Evolutionary conservation across 2,888 invertebrate genomes (phyloP).

Genomic region (Gari tellinella): DNA sequence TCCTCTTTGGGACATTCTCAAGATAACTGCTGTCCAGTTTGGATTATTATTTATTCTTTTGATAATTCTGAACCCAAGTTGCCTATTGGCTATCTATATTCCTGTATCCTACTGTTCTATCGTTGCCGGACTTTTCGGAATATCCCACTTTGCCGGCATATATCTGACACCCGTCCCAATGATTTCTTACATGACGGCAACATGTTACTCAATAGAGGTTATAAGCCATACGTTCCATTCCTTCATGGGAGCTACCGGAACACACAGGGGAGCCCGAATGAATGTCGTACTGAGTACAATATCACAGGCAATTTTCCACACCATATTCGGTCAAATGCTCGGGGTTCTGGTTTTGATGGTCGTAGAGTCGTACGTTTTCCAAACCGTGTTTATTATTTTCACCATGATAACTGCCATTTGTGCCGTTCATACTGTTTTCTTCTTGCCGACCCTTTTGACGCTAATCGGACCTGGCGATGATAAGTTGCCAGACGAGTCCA

Average conservation of each 20-base stretch:
- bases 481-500: too few relatives aligned
- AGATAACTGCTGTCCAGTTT: conserved; percentile 32
- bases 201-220: conserved; percentile 26
- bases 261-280: conserved; percentile 21
- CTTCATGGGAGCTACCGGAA: conserved; percentile 33
- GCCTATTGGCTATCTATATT: conserved; percentile 12
- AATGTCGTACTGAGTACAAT: conserved; percentile 31
- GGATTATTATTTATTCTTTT: conserved; percentile 7
- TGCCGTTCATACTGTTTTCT: conserved; percentile 24
- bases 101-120: conserved; percentile 33
- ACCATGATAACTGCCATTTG: conserved; percentile 22
- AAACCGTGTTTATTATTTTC: conserved; percentile 24
- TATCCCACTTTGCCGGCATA: conserved; percentile 30
- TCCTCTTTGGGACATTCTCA: conserved; percentile 37
- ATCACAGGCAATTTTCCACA: conserved; percentile 38
- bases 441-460: conserved; percentile 25
- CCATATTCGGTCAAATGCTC: conserved; percentile 35
- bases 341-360: conserved; percentile 33
- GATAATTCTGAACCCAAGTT: conserved; percentile 19
- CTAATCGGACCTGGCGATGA: conserved; percentile 29
- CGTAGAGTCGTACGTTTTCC: conserved; percentile 43
- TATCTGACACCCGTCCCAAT: conserved; percentile 36
- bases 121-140: conserved; percentile 23
- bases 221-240: conserved; percentile 24
- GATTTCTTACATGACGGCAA: conserved; percentile 24